phyloP scores from a whole-genome alignment of 2,797 vertebrate genomes.

The Diplodus puntazzo region DNA sequence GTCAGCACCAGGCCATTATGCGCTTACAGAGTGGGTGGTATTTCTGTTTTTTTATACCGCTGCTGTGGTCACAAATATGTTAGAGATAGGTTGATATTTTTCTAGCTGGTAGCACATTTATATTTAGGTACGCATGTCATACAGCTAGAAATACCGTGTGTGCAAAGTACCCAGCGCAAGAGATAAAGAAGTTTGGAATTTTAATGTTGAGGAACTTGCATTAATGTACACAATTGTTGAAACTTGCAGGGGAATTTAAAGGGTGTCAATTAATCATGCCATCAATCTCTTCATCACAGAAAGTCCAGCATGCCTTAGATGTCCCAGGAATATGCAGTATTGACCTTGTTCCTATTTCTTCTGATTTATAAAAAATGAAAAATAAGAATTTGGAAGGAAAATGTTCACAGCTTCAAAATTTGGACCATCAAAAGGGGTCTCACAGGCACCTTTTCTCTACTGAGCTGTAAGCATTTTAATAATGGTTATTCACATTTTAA shows the following conservation, averaged over 20 bases:
- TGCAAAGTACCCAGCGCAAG: background rate
- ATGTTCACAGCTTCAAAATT: background rate
- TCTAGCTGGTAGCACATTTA: slow-evolving; percentile 3
- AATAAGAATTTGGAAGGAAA: background rate
- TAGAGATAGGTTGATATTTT: background rate
- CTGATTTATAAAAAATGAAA: background rate
- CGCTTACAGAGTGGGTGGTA: slow-evolving; percentile 15
- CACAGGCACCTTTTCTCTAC: no score
- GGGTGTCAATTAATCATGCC: background rate
- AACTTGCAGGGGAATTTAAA: background rate
- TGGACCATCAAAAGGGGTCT: no score
- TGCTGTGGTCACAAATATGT: background rate
- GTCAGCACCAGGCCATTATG: slow-evolving; percentile 15
- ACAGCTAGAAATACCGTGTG: background rate
- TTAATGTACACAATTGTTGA: background rate
- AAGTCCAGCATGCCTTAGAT: no score
- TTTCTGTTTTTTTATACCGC: background rate
- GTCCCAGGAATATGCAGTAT: background rate
- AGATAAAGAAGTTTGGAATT: background rate
- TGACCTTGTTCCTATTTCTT: background rate
- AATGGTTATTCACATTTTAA: no score
- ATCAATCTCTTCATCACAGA: background rate
- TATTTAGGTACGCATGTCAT: background rate
- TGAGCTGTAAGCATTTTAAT: no score
- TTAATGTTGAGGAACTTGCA: background rate